Evolutionary conservation across 30 jellyfish, hydroid and myxozoan genomes (phyloP), one percentile per base, ranked within the genome.

Genomic region (Turritopsis dohrnii): DNA sequence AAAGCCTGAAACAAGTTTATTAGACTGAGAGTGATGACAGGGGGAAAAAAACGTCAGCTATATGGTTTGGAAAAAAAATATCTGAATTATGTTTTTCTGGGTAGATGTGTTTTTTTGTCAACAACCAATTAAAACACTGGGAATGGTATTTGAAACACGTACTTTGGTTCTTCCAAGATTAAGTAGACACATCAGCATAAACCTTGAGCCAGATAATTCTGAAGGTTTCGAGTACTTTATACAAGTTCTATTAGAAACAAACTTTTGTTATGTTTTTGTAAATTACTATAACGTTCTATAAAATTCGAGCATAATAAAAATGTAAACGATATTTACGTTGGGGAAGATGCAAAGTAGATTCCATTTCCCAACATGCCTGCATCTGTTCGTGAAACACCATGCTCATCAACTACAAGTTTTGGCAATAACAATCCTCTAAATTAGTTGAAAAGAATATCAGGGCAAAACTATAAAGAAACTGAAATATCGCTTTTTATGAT

Each of bases 311-410:
- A n/a, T 75, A 75, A n/a, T 75, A 22, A n/a, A 24, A 5, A 79
- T 1, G 82, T 16, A 23, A n/a, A n/a, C n/a, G n/a, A n/a, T n/a
- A 84, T 30, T 21, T 81, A 92, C 97, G 91, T 87, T 18, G 97
- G 90, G 1, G 95, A 84, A 31, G 93, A 80, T 16, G 97, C 97
- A 84, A 92, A 92, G 73, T 92, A 92, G 8, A 92, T 92, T 17
- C 97, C 97, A 81, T 92, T 29, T 0, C 97, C 97, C 23, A 92
- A 94, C 97, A 92, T 87, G 30, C 97, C 97, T 53, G 96, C 95
- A 79, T 92, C 97, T 25, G 96, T 81, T 60, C 97, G 79, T 53
- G 85, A 71, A 18, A 96, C 97, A 79, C 97, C 97, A 75, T 85
- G 86, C 26, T 92, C 96, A 84, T 92, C 97, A 31, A 92, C 97